A percentile compares a stretch with the other conserved stretches of the same genome.
These are phyloP conservation scores for Lophochroa leadbeateri DNA, from an alignment of 2,113 vertebrate genomes.

Conservation along the genomic window DNA sequence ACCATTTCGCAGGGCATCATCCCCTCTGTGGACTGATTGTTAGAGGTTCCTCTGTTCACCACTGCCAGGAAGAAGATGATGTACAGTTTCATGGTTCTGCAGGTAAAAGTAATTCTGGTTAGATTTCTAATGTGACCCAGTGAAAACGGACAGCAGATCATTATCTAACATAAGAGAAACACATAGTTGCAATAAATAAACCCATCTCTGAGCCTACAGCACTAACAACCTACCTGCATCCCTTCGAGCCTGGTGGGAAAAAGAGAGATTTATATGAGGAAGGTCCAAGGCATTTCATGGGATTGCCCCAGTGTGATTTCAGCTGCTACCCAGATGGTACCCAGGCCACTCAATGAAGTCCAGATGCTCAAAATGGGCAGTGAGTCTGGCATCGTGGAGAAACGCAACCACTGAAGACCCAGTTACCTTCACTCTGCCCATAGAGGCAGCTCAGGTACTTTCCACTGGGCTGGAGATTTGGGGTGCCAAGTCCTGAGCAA, in stretches of 20 bases:
- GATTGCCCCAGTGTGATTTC: not conserved
- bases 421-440: not conserved
- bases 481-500: not conserved
- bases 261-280: not conserved
- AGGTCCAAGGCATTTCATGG: not conserved
- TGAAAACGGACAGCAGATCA: not conserved
- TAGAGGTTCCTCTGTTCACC: constrained; percentile 67
- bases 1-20: constrained; percentile 80
- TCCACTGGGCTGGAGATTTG: not conserved
- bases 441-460: not conserved
- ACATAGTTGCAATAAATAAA: not conserved
- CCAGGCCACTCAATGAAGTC: not conserved
- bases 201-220: not conserved
- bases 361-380: not conserved
- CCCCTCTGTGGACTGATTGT: constrained; percentile 57
- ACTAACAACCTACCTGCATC: not conserved
- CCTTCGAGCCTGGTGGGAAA: not conserved
- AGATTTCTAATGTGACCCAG: not conserved
- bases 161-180: not conserved
- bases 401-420: fast-evolving
- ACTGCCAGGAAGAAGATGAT: constrained; percentile 78
- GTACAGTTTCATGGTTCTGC: constrained; percentile 84
- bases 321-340: not conserved
- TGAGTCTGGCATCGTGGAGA: not conserved
- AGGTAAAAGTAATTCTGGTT: not conserved